Evolutionary conservation across 2,888 invertebrate species (phyloP), one percentile per base, ranked within the genome.

Genomic region (Brenthis daphne): DNA sequence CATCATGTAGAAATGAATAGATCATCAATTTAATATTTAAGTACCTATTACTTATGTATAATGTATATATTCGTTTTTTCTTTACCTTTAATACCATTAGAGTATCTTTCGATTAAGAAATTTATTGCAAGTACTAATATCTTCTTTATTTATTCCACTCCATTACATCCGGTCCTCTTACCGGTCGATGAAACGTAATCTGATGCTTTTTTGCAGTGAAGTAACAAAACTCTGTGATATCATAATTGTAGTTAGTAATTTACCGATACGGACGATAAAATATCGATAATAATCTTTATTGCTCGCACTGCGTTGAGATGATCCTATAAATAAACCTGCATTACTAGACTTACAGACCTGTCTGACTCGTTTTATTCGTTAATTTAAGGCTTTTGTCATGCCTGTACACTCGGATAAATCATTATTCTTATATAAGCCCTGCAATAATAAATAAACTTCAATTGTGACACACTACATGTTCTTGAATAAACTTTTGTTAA

Each of bases 271-370:
- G 68, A 66, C 71, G 74, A 75, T 75, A 71, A 73, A 73, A 74
- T 71, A 74, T 57, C 64, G 74, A 75, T 75, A 72, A 72, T 75
- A 69, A 74, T 74, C 72, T 72, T 70, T 69, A 75, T 74, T 72
- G 74, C 69, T 68, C 66, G 69, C 66, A 66, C 64, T 56, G 69
- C 67, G 69, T 66, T 64, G 69, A 74, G 74, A 74, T 73, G 70
- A 69, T 72, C 69, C 74, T 75, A 75, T 75, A 74, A 74, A 75
- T 75, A 75, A 75, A 73, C 74, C 57, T 63, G 72, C 72, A 68
- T 63, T 65, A 68, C 74, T 69, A 66, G 74, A 67, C 64, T 57
- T 54, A 60, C 65, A 53, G 69, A 72, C 72, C 69, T 60, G 74
- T 72, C 54, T 57, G 58, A 71, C 74, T 69, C 63, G 74, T 74